These are phyloP conservation scores for Solenopsis invicta DNA, from an alignment of 1,140 invertebrate genomes.

Conservation along the genomic window DNA sequence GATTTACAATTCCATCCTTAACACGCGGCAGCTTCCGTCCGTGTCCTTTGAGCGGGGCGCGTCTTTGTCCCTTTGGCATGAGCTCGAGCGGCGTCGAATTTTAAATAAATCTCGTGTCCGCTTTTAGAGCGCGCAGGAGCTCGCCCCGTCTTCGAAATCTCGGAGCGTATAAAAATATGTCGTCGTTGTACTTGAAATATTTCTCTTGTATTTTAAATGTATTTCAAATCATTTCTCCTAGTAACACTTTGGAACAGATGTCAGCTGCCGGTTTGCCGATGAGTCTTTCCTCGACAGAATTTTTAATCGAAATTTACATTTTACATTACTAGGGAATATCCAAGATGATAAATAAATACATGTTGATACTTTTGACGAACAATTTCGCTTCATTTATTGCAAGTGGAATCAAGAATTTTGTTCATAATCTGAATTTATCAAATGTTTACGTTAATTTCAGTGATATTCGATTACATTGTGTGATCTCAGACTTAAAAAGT, in stretches of 20 bases:
- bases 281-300: not conserved
- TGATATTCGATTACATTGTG: constrained; percentile 17
- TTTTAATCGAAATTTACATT: not conserved
- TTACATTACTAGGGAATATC: not conserved
- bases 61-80: constrained; percentile 38
- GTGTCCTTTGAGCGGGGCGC: constrained; percentile 39
- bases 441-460: not conserved
- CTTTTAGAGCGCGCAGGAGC: constrained; percentile 3
- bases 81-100: constrained; percentile 43
- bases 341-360: not conserved
- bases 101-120: constrained; percentile 54
- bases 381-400: not conserved
- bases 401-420: not conserved
- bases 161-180: constrained; percentile 26
- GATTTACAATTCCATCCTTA: constrained; percentile 68
- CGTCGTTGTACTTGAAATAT: not conserved
- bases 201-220: not conserved
- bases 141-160: not conserved
- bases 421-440: not conserved
- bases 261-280: not conserved
- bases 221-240: too few species aligned
- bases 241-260: not conserved
- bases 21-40: constrained; percentile 11
- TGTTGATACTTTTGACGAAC: not conserved
- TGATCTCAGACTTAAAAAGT: not conserved